Evolutionary conservation across 2,888 invertebrate genomes (phyloP).

Genomic region (Oegoconia quadripuncta): DNA sequence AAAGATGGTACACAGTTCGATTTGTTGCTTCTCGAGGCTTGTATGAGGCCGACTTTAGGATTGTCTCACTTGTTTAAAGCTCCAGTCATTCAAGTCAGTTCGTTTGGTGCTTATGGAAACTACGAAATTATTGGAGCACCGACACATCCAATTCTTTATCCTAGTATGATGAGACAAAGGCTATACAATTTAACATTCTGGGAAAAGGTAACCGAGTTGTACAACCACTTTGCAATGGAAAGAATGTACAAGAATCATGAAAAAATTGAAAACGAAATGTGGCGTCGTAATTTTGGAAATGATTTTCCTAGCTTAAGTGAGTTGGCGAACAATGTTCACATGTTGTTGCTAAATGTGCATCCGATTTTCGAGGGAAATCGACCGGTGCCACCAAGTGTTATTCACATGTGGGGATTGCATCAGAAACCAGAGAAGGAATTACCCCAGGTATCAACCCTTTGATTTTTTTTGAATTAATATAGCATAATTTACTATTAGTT

Average conservation of each 20-base stretch:
- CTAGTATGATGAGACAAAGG: conserved; percentile 21
- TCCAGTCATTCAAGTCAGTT: conserved; percentile 43
- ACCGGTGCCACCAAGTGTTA: conserved; percentile 52
- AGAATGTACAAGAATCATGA: conserved; percentile 3
- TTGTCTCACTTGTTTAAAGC: conserved; percentile 34
- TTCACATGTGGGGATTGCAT: conserved; percentile 60
- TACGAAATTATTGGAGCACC: conserved; percentile 33
- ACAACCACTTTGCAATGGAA: conserved; percentile 19
- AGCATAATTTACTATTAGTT: not conserved
- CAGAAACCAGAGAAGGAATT: conserved; percentile 45
- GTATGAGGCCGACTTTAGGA: conserved; percentile 19
- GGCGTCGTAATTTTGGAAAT: conserved; percentile 29
- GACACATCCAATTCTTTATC: conserved; percentile 37
- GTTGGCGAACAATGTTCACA: conserved; percentile 36
- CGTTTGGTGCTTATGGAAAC: conserved; percentile 28
- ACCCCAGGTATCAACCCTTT: conserved; percentile 48
- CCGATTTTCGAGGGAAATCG: conserved; percentile 44
- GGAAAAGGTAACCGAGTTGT: conserved; percentile 33
- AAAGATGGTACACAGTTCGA: conserved; percentile 39
- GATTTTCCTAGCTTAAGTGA: conserved; percentile 27
- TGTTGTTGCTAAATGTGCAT: conserved; percentile 59
- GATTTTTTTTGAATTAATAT: not conserved
- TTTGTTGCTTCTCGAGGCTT: conserved; percentile 38
- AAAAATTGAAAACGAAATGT: conserved; percentile 16
- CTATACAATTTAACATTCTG: conserved; percentile 31